A percentile compares a stretch with the other conserved stretches of the same genome.
These are phyloP conservation scores for Tipula unca DNA, from an alignment of 2,888 invertebrate species.

Conservation along the genomic window DNA sequence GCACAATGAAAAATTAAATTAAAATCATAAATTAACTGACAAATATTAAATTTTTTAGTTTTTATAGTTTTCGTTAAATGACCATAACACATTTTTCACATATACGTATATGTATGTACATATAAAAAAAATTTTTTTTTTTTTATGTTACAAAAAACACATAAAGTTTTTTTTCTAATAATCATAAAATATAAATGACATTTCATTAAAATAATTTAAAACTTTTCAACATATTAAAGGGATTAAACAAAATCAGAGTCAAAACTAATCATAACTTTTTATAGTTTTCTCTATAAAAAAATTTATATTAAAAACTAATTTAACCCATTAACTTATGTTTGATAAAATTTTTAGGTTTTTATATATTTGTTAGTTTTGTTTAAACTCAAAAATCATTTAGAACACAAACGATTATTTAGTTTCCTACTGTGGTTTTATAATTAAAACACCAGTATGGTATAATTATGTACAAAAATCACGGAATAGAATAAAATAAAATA, in stretches of 20 bases:
- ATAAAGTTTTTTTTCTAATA: neutral
- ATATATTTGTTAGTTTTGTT: neutral
- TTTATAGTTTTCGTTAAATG: neutral
- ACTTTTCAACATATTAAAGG: neutral
- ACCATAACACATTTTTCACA: neutral
- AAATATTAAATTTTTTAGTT: neutral
- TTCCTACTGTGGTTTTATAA: neutral
- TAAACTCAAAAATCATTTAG: neutral
- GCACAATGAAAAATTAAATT: neutral
- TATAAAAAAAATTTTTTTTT: neutral
- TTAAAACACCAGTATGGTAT: neutral
- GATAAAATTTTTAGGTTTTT: neutral
- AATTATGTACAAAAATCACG: neutral
- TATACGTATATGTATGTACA: neutral
- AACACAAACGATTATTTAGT: neutral
- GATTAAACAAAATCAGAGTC: neutral
- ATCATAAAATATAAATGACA: conserved; percentile 8
- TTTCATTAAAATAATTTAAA: neutral
- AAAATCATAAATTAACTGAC: neutral
- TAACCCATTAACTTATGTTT: neutral
- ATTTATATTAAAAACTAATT: neutral
- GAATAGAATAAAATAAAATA: neutral
- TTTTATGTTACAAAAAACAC: neutral
- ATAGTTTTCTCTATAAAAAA: neutral
- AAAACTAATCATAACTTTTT: neutral